Evolutionary conservation across 1,140 invertebrate species (phyloP), one percentile per base, ranked within the genome.

Genomic region (Drosophila kurseongensis): DNA sequence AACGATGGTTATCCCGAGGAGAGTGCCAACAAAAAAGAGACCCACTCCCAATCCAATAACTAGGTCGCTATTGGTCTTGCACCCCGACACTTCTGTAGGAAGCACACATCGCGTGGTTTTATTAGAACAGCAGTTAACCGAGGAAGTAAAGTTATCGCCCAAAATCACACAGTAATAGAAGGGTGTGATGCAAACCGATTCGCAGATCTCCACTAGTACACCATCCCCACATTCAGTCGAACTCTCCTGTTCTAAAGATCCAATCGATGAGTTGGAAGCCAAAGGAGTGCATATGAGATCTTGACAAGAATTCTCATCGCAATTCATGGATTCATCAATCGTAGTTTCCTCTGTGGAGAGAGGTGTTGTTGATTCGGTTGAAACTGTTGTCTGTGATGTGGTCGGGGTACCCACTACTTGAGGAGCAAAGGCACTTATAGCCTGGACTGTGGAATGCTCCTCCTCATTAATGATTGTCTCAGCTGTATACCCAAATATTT

Each of bases 91-190:
- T 16, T 40, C 1, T 8, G 8, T 6, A 0, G 36, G 4, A 1
- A 1, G 1, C 16, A 7, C 13, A 40, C 85, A 89, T 1, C 18
- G 5, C 35, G 55, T 38, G 4, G 80, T 75, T 7, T 23, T 65
- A 54, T 89, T 57, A 0, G 80, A 59, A 6, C 36, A 74, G n/a
- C 84, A 89, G 38, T 78, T 66, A 2, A 67, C 40, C 13, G 77
- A 52, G 12, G 60, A 56, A 9, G 55, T 51, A 4, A 9, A 27
- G 14, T 16, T 60, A 0, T 44, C 48, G 7, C 56, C 41, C 7
- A 69, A 9, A 8, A 75, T 0, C 9, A 84, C 10, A 13, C 84
- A 89, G 50, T 78, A 84, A 6, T 55, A 16, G 8, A 66, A 72
- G 2, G 72, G 18, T 0, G 72, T 71, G 12, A 5, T 16, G 32